Conservation (phyloP, 2,797 vertebrate genomes). For the Chiroxiphia lanceolata region DNA sequence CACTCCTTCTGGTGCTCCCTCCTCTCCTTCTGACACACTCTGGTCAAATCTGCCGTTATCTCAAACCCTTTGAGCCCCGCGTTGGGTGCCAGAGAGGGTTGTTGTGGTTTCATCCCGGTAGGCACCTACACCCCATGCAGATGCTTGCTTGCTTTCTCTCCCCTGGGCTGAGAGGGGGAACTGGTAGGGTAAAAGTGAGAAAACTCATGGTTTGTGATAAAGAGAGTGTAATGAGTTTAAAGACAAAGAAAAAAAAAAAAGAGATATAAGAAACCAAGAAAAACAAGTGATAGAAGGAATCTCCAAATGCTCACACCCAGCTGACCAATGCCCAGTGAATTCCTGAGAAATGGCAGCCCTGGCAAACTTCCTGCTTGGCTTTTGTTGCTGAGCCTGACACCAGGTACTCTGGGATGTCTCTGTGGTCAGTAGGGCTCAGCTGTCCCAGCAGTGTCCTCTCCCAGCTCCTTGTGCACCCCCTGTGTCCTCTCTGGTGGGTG, state of each 20-base stretch:
- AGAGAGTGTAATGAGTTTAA: neutral
- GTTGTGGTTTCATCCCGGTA: neutral
- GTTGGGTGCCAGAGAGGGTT: neutral
- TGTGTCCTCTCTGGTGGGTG: neutral
- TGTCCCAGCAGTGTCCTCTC: neutral
- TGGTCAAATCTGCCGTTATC: neutral
- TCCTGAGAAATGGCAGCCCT: neutral
- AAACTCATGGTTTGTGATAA: neutral
- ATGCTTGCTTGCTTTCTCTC: accelerated
- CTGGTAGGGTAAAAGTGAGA: neutral
- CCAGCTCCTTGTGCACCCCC: neutral
- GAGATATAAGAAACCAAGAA: neutral
- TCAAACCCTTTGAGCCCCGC: neutral
- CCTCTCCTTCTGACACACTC: neutral
- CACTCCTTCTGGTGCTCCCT: neutral
- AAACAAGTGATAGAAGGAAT: neutral
- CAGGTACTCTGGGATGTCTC: neutral
- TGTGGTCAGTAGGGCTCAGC: neutral
- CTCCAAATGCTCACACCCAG: accelerated
- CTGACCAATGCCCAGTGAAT: neutral
- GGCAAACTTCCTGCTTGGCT: neutral
- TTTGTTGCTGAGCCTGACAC: neutral
- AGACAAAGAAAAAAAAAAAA: neutral
- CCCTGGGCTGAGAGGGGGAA: neutral
- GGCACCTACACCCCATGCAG: neutral